These are phyloP conservation scores for Hemiscyllium ocellatum DNA, from an alignment of 2,113 vertebrate genomes.

Conservation along the genomic window DNA sequence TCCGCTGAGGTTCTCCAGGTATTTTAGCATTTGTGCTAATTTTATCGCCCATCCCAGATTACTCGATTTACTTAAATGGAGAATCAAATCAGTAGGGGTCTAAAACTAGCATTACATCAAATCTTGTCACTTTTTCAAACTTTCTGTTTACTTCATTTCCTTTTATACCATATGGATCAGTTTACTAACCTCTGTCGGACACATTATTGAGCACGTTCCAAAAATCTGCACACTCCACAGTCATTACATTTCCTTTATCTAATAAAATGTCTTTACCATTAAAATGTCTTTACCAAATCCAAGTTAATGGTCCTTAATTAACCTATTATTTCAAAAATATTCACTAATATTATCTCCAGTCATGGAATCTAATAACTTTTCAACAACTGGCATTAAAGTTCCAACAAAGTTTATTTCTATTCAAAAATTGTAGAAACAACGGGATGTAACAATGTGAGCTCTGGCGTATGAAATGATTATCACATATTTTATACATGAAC, in stretches of 20 bases:
- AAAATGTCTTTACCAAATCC: not conserved
- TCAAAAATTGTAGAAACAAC: not conserved
- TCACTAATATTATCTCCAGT: not conserved
- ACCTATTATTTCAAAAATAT: not conserved
- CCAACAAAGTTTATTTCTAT: not conserved
- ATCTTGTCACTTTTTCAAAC: too few species aligned
- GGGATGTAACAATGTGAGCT: not conserved
- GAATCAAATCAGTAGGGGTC: too few species aligned
- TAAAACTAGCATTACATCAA: too few species aligned
- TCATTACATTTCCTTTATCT: not conserved
- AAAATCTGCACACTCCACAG: not conserved
- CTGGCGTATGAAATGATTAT: not conserved
- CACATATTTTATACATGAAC: not conserved
- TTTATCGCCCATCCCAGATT: too few species aligned
- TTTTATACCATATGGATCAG: not conserved
- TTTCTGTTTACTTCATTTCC: too few species aligned
- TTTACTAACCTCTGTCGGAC: not conserved
- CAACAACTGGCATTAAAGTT: not conserved
- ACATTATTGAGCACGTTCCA: not conserved
- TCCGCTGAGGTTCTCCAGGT: too few species aligned
- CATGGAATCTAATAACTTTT: not conserved
- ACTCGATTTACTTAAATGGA: too few species aligned
- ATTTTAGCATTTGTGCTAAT: too few species aligned
- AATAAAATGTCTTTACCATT: not conserved
- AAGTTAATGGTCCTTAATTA: not conserved